Evolutionary conservation across 2,113 vertebrate genomes (phyloP).

Genomic region (Aphelocoma coerulescens): DNA sequence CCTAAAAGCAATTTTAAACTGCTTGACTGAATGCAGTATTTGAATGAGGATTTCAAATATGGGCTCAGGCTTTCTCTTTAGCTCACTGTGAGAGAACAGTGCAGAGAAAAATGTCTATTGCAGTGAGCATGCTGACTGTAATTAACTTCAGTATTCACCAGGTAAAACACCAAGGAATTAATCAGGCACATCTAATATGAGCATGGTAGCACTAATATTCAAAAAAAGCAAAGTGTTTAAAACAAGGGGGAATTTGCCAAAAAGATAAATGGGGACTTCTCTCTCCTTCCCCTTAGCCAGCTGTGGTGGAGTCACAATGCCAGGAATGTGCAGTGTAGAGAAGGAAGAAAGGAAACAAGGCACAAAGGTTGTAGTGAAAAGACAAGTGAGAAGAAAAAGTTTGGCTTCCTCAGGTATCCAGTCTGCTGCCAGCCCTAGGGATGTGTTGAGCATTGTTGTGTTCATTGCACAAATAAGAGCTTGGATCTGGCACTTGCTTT

Average conservation of each 20-base stretch:
- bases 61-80: conserved; percentile 10
- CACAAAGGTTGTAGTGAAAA: not conserved
- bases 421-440: not conserved
- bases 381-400: not conserved
- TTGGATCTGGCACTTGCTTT: not conserved
- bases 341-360: not conserved
- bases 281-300: not conserved
- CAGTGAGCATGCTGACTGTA: not conserved
- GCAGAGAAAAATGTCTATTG: not conserved
- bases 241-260: not conserved
- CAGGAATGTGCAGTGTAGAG: not conserved
- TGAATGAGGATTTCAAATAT: conserved; percentile 48
- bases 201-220: not conserved
- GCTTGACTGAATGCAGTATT: conserved; percentile 35
- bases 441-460: not conserved
- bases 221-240: not conserved
- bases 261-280: not conserved
- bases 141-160: not conserved
- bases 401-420: not conserved
- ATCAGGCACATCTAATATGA: not conserved
- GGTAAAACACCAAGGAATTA: not conserved
- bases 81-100: not conserved
- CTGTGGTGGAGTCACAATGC: not conserved
- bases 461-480: not conserved
- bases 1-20: conserved; percentile 34